Evolutionary conservation across 2,113 vertebrate species (phyloP).

Genomic region (Serinus canaria): DNA sequence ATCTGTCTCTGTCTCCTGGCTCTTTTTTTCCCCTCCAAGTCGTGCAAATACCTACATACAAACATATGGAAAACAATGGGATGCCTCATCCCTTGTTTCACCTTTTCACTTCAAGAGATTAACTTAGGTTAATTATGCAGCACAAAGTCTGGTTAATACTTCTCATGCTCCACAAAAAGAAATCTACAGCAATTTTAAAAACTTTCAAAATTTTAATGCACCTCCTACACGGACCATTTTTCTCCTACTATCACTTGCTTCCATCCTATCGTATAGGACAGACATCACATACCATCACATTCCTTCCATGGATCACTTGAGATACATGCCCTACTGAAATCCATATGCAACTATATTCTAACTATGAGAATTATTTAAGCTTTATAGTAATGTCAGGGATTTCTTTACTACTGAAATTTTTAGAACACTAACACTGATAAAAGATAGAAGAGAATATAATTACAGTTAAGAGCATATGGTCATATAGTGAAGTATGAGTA

Average conservation of each 20-base stretch:
- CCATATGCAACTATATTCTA: background rate
- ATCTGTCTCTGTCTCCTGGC: background rate
- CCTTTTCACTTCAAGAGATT: background rate
- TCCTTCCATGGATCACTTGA: background rate
- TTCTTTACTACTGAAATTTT: background rate
- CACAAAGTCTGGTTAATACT: background rate
- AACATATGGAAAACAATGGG: slow-evolving; percentile 16
- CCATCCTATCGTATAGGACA: background rate
- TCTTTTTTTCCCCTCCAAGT: background rate
- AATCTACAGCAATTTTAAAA: background rate
- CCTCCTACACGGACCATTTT: background rate
- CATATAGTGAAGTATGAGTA: background rate
- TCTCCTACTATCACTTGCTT: background rate
- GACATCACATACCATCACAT: background rate
- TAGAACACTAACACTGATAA: background rate
- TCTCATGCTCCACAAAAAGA: background rate
- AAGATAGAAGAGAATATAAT: background rate
- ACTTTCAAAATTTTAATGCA: background rate
- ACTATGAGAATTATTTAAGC: background rate
- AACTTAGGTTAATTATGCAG: background rate
- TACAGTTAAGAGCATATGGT: background rate
- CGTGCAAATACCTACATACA: background rate
- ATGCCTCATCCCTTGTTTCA: background rate
- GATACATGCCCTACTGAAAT: background rate
- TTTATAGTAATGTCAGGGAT: background rate